Evolutionary conservation across 2,888 invertebrate species (phyloP).

Genomic region (Pseudococcus viburni): DNA sequence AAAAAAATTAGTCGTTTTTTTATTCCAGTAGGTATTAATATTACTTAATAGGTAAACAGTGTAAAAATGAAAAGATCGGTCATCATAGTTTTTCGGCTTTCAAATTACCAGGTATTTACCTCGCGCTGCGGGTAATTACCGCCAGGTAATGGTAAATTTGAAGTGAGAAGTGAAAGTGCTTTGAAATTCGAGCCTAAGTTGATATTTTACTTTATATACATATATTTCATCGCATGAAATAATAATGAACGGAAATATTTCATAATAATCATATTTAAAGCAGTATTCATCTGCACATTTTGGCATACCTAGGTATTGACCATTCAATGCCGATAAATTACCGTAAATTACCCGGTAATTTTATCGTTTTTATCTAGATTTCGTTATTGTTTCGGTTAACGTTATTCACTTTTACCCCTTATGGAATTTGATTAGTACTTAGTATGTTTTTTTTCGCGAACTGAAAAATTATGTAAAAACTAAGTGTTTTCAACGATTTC

Average conservation of each 20-base stretch:
- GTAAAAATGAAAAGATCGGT: not conserved
- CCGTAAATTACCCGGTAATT: conserved; percentile 40
- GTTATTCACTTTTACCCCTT: not conserved
- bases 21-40: not conserved
- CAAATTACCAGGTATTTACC: conserved; percentile 10
- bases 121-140: not conserved
- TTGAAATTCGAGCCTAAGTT: not conserved
- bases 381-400: not conserved
- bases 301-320: too few relatives aligned
- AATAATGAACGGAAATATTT: not conserved
- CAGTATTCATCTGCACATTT: too few relatives aligned
- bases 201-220: not conserved
- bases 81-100: not conserved
- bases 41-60: not conserved
- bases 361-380: not conserved
- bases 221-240: not conserved
- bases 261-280: too few relatives aligned
- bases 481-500: too few relatives aligned
- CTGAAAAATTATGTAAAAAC: too few relatives aligned
- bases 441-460: too few relatives aligned
- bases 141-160: not conserved
- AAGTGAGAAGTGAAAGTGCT: not conserved
- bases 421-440: not conserved
- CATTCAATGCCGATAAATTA: not conserved
- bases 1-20: not conserved